phyloP scores from a whole-genome alignment of 2,797 vertebrate genomes.

The Gouania willdenowi region DNA sequence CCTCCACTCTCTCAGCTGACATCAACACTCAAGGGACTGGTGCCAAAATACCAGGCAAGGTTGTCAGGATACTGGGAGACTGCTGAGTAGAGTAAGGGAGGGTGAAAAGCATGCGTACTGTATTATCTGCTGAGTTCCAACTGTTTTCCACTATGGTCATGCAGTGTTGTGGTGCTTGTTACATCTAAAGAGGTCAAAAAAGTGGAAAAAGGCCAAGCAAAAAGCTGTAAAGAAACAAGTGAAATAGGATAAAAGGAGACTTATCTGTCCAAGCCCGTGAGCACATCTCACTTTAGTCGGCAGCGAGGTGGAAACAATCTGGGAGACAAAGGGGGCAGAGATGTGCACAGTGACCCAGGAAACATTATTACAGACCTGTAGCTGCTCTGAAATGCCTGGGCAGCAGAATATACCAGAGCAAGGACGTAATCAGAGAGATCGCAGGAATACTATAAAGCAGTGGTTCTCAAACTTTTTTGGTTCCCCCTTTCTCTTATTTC shows the following conservation, averaged over 20 bases:
- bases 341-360: constrained; percentile 53
- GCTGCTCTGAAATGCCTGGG: constrained; percentile 11
- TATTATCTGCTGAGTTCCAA: constrained; percentile 49
- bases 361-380: constrained; percentile 37
- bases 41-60: constrained; percentile 78
- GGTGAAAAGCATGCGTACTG: constrained; percentile 43
- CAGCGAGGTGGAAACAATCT: constrained; percentile 40
- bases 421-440: constrained; percentile 20
- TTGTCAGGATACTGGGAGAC: constrained; percentile 75
- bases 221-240: too few species aligned
- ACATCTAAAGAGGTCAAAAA: not conserved
- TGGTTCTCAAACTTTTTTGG: too few species aligned
- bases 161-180: constrained; percentile 28
- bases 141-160: constrained; percentile 5
- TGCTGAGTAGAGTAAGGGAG: constrained; percentile 54
- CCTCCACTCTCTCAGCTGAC: constrained; percentile 71
- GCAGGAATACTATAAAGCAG: not conserved
- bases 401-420: constrained; percentile 3
- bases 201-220: constrained; percentile 2
- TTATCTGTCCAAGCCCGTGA: constrained; percentile 1
- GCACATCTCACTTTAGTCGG: constrained; percentile 25
- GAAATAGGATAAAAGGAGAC: too few species aligned
- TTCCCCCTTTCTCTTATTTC: too few species aligned
- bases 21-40: constrained; percentile 75
- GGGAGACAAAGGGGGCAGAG: constrained; percentile 27